Conservation (phyloP, 2,888 invertebrate genomes). For the Drosophila pegasa region DNA sequence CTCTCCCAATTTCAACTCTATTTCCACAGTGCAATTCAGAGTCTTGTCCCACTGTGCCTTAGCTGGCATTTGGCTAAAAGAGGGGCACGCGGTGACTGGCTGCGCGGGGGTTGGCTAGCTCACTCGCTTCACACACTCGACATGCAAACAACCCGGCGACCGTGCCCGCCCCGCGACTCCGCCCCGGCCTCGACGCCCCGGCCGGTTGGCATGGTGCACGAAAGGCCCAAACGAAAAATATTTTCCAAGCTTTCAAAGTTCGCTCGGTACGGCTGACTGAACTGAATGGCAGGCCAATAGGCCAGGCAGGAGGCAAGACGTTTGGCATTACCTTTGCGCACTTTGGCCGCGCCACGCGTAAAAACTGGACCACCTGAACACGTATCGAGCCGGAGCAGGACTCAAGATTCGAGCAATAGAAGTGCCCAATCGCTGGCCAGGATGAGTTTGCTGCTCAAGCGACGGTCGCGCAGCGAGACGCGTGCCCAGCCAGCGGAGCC, state of each 20-base stretch:
- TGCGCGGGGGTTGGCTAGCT: conserved; percentile 33
- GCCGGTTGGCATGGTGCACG: conserved; percentile 82
- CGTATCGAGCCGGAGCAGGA: neutral
- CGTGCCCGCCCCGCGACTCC: neutral
- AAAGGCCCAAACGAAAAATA: conserved; percentile 81
- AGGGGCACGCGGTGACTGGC: neutral
- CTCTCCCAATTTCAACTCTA: too few relatives aligned
- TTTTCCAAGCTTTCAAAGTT: conserved; percentile 46
- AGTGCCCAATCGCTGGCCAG: neutral
- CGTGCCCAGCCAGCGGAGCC: conserved; percentile 38
- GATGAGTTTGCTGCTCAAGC: conserved; percentile 75
- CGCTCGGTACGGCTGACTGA: conserved; percentile 3
- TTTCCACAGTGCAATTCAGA: too few relatives aligned
- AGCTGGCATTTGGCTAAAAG: neutral
- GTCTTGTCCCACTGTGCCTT: conserved; percentile 24
- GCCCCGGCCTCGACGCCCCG: neutral
- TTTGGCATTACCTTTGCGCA: conserved; percentile 41
- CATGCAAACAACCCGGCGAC: conserved; percentile 61
- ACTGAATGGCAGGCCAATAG: conserved; percentile 12
- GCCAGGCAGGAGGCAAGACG: conserved; percentile 34
- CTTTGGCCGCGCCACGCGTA: conserved; percentile 37
- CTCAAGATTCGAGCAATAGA: neutral
- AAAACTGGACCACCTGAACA: conserved; percentile 16
- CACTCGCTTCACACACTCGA: conserved; percentile 42
- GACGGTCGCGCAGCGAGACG: conserved; percentile 78